Conservation (phyloP, 2,888 invertebrate species). For the Agrotis exclamationis region DNA sequence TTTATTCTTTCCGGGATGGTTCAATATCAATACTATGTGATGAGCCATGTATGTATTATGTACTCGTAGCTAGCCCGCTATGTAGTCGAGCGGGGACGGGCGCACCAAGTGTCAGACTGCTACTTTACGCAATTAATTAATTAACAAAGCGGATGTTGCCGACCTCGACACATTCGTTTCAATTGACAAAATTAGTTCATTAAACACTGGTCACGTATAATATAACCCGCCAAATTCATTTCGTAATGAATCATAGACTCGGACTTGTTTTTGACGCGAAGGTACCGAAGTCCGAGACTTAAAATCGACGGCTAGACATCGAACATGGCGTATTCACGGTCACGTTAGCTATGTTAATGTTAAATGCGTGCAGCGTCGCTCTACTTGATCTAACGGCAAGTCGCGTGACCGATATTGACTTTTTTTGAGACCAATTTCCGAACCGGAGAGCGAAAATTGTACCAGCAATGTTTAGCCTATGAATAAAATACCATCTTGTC, state of each 20-base stretch:
- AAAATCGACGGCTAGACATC: constrained; percentile 34
- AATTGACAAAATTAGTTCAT: constrained; percentile 75
- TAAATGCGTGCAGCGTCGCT: constrained; percentile 82
- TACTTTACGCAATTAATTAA: constrained; percentile 62
- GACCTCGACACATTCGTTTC: constrained; percentile 69
- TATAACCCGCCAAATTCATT: constrained; percentile 43
- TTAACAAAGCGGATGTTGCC: constrained; percentile 69
- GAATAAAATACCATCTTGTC: constrained; percentile 10
- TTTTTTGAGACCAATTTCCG: constrained; percentile 72
- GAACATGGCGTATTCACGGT: constrained; percentile 57
- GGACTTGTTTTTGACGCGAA: constrained; percentile 6
- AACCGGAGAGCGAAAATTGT: constrained; percentile 41
- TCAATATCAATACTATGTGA: not conserved
- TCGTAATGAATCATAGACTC: constrained; percentile 45
- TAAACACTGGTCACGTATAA: constrained; percentile 42
- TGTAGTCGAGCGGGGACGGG: constrained; percentile 1
- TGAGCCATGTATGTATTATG: not conserved
- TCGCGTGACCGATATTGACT: constrained; percentile 71
- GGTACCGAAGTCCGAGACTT: constrained; percentile 15
- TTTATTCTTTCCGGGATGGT: not conserved
- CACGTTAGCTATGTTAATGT: constrained; percentile 72
- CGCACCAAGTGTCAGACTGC: constrained; percentile 53
- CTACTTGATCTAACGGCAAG: constrained; percentile 82
- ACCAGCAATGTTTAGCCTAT: constrained; percentile 9
- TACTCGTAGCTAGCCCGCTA: not conserved